Evolutionary conservation across 2,113 vertebrate genomes (phyloP).

Genomic region (Mus spicilegus): DNA sequence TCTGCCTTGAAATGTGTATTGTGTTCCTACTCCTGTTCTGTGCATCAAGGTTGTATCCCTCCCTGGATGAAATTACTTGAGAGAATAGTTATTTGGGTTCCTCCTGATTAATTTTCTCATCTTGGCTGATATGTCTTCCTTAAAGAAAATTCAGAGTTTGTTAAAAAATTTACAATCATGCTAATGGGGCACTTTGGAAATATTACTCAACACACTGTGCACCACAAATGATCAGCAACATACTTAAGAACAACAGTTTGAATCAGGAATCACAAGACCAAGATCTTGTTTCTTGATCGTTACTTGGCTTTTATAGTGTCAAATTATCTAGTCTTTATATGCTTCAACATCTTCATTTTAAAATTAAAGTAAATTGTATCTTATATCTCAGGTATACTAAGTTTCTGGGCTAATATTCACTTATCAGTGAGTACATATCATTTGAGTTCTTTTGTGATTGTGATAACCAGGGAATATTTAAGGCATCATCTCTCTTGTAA

Average conservation of each 20-base stretch:
- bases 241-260: background rate
- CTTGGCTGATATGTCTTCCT: background rate
- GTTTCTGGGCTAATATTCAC: no score
- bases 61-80: background rate
- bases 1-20: background rate
- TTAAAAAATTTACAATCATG: background rate
- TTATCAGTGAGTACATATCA: no score
- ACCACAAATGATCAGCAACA: background rate
- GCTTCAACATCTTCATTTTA: background rate
- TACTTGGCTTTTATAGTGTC: background rate
- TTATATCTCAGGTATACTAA: no score
- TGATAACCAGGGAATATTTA: background rate
- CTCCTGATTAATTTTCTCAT: background rate
- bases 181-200: background rate
- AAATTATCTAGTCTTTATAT: background rate
- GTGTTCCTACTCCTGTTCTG: background rate
- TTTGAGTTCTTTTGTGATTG: no score
- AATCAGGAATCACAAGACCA: background rate
- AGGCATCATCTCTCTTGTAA: background rate
- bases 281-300: background rate
- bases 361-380: background rate
- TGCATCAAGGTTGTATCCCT: background rate
- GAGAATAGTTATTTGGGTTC: background rate
- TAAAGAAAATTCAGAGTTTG: background rate
- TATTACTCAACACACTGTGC: background rate